phyloP scores from a whole-genome alignment of 2,888 invertebrate species.

The Notodonta dromedarius region DNA sequence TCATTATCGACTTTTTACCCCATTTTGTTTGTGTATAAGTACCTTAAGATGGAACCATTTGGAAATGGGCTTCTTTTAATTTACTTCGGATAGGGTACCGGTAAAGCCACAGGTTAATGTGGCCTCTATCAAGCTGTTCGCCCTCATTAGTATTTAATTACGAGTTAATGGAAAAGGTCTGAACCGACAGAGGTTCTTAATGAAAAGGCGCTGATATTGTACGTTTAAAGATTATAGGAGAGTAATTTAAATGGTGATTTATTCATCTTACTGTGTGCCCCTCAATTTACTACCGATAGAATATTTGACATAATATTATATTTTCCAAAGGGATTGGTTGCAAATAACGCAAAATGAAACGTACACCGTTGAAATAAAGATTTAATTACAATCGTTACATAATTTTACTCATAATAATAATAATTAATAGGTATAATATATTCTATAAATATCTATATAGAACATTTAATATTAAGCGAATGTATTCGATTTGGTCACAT shows the following conservation, averaged over 20 bases:
- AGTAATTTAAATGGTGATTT: not conserved
- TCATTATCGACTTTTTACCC: constrained; percentile 73
- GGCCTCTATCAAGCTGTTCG: constrained; percentile 20
- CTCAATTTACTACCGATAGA: no score
- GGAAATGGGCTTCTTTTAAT: constrained; percentile 54
- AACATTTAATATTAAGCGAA: constrained; percentile 83
- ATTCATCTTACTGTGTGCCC: not conserved
- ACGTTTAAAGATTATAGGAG: constrained; percentile 16
- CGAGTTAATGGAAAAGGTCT: constrained; percentile 37
- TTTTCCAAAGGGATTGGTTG: no score
- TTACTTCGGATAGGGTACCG: constrained; percentile 30
- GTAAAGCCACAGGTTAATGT: constrained; percentile 31
- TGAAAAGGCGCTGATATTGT: constrained; percentile 28
- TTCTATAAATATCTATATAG: constrained; percentile 83
- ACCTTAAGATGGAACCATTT: constrained; percentile 54
- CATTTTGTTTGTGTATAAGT: constrained; percentile 64
- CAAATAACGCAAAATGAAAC: constrained; percentile 54
- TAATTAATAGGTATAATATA: constrained; percentile 78
- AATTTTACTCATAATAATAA: constrained; percentile 80
- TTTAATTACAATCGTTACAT: constrained; percentile 84
- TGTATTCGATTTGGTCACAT: constrained; percentile 83
- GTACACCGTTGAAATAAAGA: constrained; percentile 76
- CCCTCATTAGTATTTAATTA: constrained; percentile 35
- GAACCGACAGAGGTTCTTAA: constrained; percentile 21
- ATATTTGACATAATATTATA: no score